Evolutionary conservation across 1,140 invertebrate genomes (phyloP).

Genomic region (Aphelenchoides besseyi): DNA sequence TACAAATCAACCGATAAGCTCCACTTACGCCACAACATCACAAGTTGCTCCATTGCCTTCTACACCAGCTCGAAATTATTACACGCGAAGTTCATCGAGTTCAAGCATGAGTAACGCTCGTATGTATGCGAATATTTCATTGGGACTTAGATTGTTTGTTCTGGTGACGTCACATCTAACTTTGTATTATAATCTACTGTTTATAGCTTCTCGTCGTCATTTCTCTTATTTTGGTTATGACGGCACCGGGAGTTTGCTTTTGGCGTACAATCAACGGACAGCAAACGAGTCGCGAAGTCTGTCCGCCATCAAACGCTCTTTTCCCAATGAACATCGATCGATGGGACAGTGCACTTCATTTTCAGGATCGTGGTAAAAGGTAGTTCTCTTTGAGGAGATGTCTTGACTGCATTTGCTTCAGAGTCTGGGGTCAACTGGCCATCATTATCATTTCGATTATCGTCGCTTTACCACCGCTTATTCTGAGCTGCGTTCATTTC

Average conservation of each 20-base stretch:
- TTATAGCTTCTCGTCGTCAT: constrained; percentile 54
- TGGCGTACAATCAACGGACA: constrained; percentile 60
- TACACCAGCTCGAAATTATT: background rate
- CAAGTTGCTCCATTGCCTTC: constrained; percentile 13
- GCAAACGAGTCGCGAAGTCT: constrained; percentile 59
- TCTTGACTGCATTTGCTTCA: too few species aligned
- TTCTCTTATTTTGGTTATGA: constrained; percentile 58
- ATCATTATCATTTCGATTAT: constrained; percentile 58
- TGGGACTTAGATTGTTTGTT: constrained; percentile 56
- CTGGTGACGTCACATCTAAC: constrained; percentile 40
- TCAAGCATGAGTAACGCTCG: constrained; percentile 28
- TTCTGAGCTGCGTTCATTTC: constrained; percentile 58
- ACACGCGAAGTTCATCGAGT: background rate
- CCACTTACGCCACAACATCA: constrained; percentile 9
- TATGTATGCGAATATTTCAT: constrained; percentile 47
- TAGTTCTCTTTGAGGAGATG: too few species aligned
- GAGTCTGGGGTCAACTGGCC: constrained; percentile 62
- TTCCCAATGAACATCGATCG: constrained; percentile 63
- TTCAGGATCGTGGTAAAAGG: constrained; percentile 60
- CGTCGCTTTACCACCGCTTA: constrained; percentile 53
- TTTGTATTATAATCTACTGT: constrained; percentile 4
- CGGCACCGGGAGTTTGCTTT: constrained; percentile 61
- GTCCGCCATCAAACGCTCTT: constrained; percentile 54
- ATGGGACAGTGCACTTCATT: constrained; percentile 61
- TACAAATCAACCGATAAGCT: constrained; percentile 1